Conservation (phyloP, 2,888 invertebrate genomes). For the Elmis aenea region DNA sequence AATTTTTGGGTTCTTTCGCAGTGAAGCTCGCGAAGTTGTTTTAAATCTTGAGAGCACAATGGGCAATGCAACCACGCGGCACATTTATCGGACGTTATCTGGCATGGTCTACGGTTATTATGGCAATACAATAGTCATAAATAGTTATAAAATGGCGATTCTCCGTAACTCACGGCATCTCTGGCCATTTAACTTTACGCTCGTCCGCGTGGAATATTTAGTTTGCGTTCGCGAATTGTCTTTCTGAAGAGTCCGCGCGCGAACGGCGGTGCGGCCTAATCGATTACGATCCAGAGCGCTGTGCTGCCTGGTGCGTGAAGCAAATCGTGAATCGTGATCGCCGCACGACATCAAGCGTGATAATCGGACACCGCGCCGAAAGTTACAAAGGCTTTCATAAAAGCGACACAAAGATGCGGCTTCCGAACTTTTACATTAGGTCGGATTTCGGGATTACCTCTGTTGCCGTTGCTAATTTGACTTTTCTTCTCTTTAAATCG, state of each 20-base stretch:
- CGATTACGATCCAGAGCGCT: constrained; percentile 18
- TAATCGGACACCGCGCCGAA: constrained; percentile 22
- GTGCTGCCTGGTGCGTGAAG: constrained; percentile 20
- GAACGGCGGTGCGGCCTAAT: constrained; percentile 17
- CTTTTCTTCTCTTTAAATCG: too few species aligned
- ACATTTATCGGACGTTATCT: too few species aligned
- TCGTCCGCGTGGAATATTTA: constrained; percentile 38
- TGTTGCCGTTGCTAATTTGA: constrained; percentile 8
- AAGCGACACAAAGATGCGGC: constrained; percentile 15
- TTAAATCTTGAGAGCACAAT: too few species aligned
- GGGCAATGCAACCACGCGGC: too few species aligned
- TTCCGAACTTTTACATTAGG: constrained; percentile 17
- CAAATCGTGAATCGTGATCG: constrained; percentile 22
- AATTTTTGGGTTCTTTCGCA: too few species aligned
- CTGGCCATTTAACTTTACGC: constrained; percentile 37
- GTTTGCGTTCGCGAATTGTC: constrained; percentile 35
- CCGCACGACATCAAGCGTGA: constrained; percentile 21
- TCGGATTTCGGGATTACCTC: constrained; percentile 9
- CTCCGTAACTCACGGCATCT: constrained; percentile 31
- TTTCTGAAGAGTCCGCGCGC: constrained; percentile 32
- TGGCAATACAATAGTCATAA: neutral
- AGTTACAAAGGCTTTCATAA: constrained; percentile 16
- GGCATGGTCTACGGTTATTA: too few species aligned
- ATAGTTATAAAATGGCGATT: constrained; percentile 17
- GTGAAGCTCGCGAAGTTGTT: too few species aligned